Evolutionary conservation across 64 coral and sea anemone species (phyloP).

Genomic region (Montipora capricornis): DNA sequence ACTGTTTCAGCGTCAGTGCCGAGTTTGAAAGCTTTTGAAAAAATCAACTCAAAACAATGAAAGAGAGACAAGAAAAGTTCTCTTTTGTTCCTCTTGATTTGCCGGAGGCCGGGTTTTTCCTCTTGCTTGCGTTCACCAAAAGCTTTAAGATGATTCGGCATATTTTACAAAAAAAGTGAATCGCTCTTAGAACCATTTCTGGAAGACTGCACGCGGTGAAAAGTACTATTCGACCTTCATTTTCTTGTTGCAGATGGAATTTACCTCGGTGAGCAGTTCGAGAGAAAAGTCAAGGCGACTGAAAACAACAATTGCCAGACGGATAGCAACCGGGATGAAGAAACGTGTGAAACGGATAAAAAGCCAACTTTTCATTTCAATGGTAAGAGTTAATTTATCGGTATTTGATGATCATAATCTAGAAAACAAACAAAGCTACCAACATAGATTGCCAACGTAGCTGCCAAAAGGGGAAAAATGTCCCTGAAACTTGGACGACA

Average conservation of each 20-base stretch:
- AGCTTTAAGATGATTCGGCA: not conserved
- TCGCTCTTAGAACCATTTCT: not conserved
- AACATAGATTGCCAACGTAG: too few relatives aligned
- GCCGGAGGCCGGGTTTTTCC: too few relatives aligned
- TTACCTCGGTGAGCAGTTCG: not conserved
- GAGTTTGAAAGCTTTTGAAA: too few relatives aligned
- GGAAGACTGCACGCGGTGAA: not conserved
- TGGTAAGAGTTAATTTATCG: not conserved
- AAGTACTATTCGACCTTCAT: not conserved
- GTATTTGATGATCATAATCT: too few relatives aligned
- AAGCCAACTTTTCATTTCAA: not conserved
- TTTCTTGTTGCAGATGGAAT: slow-evolving; percentile 1
- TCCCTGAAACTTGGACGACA: too few relatives aligned
- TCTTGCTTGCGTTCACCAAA: too few relatives aligned
- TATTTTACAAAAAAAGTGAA: not conserved
- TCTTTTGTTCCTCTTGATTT: too few relatives aligned
- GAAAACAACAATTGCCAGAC: not conserved
- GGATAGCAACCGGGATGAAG: not conserved
- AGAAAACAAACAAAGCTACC: too few relatives aligned
- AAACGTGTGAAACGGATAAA: not conserved
- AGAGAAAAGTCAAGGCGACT: not conserved
- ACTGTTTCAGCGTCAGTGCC: too few relatives aligned
- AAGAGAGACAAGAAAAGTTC: too few relatives aligned
- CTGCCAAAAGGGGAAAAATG: too few relatives aligned
- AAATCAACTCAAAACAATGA: too few relatives aligned